A percentile compares a stretch with the other conserved stretches of the same genome.
Conservation (phyloP, 2,888 invertebrate genomes). For the Diaphora mendica region DNA sequence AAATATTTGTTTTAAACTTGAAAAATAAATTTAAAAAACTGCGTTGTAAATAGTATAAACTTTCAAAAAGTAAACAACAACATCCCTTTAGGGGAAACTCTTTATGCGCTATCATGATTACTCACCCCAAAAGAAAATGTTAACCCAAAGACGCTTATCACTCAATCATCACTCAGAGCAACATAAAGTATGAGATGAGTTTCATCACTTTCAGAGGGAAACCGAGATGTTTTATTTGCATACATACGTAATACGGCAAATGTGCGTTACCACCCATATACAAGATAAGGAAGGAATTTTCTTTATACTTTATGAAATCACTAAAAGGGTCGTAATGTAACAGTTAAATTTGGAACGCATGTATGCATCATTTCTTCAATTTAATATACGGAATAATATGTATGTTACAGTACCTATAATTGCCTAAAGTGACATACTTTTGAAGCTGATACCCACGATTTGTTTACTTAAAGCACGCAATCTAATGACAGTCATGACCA, state of each 20-base stretch:
- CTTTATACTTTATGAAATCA: slow-evolving; percentile 45
- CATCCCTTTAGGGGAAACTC: background rate
- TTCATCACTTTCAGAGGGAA: slow-evolving; percentile 5
- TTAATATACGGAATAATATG: slow-evolving; percentile 13
- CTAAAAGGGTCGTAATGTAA: slow-evolving; percentile 36
- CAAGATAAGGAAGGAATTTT: slow-evolving; percentile 29
- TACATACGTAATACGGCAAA: slow-evolving; percentile 10
- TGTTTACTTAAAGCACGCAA: background rate
- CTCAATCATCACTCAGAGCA: slow-evolving; percentile 6
- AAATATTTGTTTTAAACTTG: too few species aligned
- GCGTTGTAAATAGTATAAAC: background rate
- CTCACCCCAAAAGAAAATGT: slow-evolving; percentile 1
- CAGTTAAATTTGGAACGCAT: slow-evolving; percentile 34
- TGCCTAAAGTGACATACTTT: background rate
- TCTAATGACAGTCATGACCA: background rate
- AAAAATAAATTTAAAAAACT: background rate
- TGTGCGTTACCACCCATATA: slow-evolving; percentile 19
- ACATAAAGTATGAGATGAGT: background rate
- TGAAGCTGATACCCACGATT: background rate
- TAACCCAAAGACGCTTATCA: background rate
- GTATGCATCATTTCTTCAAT: slow-evolving; percentile 21
- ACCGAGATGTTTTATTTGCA: slow-evolving; percentile 26
- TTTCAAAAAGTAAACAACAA: background rate
- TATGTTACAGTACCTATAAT: background rate
- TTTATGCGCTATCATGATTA: background rate